Base-by-base conservation (phyloP, 1,140 invertebrate genomes). In the Archivesica marissinica region DNA sequence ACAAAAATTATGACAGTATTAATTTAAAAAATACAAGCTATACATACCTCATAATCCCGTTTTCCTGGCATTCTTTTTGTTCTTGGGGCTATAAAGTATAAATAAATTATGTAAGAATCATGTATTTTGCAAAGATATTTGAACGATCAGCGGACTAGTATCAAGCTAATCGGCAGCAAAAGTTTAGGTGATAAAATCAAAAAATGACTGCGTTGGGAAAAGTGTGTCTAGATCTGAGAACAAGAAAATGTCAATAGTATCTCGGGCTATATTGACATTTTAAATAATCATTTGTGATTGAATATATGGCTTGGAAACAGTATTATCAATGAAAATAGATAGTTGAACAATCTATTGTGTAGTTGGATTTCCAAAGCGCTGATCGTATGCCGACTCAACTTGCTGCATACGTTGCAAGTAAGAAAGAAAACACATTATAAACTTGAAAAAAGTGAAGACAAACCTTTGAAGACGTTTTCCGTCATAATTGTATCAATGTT, bases 381-480 rank as follows among this genome's bases (percentile, higher is more conserved):
- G 78, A 59, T 64, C 79, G 66, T 75, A 61, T 39, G 56, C 85
- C 44, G 9, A 41, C 59, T 50, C 78, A 81, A 81, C 70, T 64
- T 30, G 78, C 88, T 89, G 88, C 88, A 89, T 39, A 86, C 75
- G 52, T 6, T 25, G 47, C 52, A 68, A 81, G 13, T 66, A 83
- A n/a, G 11, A 0, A 52, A 64, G 44, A 30, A 64, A 47, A 47
- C 15, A 7, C 15, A 20, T 15, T 15, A 54, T 76, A 80, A 52
- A 30, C 41, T 0, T 0, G 9, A 68, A 81, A 86, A 52, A 79
- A 75, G 52, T 38, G 50, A 81, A 86, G 61, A 61, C 81, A 35
- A 75, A 89, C 88, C 88, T 89, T 89, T 89, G 50, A 89, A 89
- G 66, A 88, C 81, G 59, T 86, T 85, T 52, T 89, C 88, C 79